Evolutionary conservation across 2,113 vertebrate genomes (phyloP).

Genomic region (Gymnogyps californianus): DNA sequence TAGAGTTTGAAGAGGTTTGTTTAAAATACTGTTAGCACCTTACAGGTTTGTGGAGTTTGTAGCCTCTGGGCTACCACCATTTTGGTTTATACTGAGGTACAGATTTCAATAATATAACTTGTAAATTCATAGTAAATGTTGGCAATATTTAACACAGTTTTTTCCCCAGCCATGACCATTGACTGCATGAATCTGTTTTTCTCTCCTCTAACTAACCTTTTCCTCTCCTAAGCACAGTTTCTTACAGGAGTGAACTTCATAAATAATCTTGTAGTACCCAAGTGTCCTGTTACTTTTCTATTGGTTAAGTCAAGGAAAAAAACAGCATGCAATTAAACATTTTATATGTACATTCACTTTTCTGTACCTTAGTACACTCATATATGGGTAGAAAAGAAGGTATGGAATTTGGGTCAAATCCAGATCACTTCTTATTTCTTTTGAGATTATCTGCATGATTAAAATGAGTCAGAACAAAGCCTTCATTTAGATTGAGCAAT

Average conservation of each 20-base stretch:
- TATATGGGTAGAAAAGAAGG: background rate
- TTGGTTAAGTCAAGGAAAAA: background rate
- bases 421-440: slow-evolving; percentile 5
- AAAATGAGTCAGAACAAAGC: slow-evolving; percentile 11
- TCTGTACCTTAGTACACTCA: background rate
- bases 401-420: slow-evolving; percentile 16
- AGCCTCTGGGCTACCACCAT: background rate
- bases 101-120: background rate
- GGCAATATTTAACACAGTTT: background rate
- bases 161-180: background rate
- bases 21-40: background rate
- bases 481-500: slow-evolving; percentile 4
- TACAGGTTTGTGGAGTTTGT: background rate
- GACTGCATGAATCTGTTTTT: background rate
- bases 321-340: background rate
- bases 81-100: background rate
- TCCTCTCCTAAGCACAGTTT: background rate
- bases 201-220: background rate
- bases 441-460: slow-evolving; percentile 11
- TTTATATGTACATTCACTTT: background rate
- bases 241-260: background rate
- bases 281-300: background rate
- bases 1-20: background rate
- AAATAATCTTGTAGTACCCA: background rate
- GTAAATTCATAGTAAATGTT: background rate